These are phyloP conservation scores for Pammene aurita DNA, from an alignment of 2,888 invertebrate genomes.

Conservation along the genomic window DNA sequence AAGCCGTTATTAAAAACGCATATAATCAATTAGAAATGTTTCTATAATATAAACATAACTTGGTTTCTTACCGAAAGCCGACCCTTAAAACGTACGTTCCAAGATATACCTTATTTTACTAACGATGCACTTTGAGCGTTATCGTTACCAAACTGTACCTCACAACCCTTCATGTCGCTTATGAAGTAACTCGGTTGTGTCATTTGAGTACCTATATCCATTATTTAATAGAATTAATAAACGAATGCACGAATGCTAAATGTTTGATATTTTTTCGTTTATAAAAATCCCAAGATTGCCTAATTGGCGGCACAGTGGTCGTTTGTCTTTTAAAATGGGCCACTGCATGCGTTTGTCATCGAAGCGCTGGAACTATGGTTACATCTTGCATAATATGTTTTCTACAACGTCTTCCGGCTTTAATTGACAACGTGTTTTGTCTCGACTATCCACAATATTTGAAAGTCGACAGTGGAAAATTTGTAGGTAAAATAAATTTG, in stretches of 20 bases:
- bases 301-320: conserved; percentile 9
- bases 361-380: conserved; percentile 26
- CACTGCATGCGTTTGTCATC: conserved; percentile 29
- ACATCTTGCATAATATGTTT: conserved; percentile 38
- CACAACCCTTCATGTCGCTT: too few species aligned
- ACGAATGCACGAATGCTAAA: neutral
- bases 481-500: conserved; percentile 9
- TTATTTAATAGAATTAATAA: neutral
- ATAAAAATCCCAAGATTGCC: conserved; percentile 14
- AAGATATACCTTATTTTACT: too few species aligned
- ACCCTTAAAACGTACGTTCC: too few species aligned
- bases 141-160: too few species aligned
- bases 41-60: too few species aligned
- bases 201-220: neutral
- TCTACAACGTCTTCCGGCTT: conserved; percentile 23
- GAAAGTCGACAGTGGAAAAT: neutral
- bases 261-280: neutral
- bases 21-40: too few species aligned
- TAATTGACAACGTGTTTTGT: conserved; percentile 34
- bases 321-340: conserved; percentile 35
- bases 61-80: too few species aligned
- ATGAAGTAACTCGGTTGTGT: neutral
- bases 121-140: too few species aligned
- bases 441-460: conserved; percentile 28
- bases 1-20: too few species aligned